phyloP scores from a whole-genome alignment of 2,888 invertebrate genomes.

The Athalia rosae region DNA sequence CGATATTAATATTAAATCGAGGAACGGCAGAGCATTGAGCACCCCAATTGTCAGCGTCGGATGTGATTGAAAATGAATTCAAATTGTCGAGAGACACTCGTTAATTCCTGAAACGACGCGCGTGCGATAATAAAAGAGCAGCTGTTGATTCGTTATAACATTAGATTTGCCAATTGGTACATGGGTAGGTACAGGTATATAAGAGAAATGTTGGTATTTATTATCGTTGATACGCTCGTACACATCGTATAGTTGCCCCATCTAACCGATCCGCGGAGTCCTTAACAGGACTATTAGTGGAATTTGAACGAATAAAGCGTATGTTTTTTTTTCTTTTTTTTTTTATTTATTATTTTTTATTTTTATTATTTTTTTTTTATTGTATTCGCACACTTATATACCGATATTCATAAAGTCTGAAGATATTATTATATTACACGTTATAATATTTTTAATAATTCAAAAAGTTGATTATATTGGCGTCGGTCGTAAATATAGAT shows the following conservation, averaged over 20 bases:
- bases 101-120: too few relatives aligned
- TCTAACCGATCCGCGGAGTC: background rate
- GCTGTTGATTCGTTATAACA: too few relatives aligned
- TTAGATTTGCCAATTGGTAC: too few relatives aligned
- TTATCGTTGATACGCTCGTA: background rate
- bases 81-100: background rate
- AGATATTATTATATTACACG: slow-evolving; percentile 25
- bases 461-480: slow-evolving; percentile 5
- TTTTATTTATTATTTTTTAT: background rate
- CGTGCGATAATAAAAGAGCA: too few relatives aligned
- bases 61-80: slow-evolving; percentile 10
- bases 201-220: background rate
- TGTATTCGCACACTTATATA: slow-evolving; percentile 53
- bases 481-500: slow-evolving; percentile 21
- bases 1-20: background rate
- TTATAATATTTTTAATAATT: background rate
- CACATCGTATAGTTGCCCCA: background rate
- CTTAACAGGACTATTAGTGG: background rate
- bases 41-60: background rate
- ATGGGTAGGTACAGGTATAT: too few relatives aligned
- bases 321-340: background rate
- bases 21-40: background rate
- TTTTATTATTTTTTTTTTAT: slow-evolving; percentile 51
- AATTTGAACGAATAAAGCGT: slow-evolving; percentile 41
- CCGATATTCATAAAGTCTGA: slow-evolving; percentile 38